Evolutionary conservation across 2,113 vertebrate species (phyloP).

Genomic region (Elanoides forficatus): DNA sequence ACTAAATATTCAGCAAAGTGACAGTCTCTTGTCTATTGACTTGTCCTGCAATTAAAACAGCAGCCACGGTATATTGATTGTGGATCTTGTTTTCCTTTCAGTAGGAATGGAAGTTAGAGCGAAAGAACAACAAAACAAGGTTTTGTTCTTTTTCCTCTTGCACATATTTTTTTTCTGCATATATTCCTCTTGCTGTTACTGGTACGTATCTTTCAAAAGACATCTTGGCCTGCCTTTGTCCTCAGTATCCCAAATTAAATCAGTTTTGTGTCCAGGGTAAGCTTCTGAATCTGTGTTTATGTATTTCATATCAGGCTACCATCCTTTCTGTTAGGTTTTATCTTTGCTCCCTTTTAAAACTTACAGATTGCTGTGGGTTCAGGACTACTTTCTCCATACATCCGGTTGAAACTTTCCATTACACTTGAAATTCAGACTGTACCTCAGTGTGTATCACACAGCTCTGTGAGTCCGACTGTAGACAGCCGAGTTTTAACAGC

Average conservation of each 20-base stretch:
- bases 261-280: neutral
- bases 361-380: neutral
- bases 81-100: neutral
- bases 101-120: neutral
- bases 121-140: neutral
- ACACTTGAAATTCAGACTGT: neutral
- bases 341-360: neutral
- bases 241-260: neutral
- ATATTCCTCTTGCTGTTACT: neutral
- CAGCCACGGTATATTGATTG: neutral
- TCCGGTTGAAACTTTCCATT: neutral
- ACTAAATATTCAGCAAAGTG: neutral
- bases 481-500: neutral
- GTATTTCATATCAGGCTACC: neutral
- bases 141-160: neutral
- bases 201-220: neutral
- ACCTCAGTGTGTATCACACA: neutral
- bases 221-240: neutral
- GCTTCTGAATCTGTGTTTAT: neutral
- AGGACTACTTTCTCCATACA: neutral
- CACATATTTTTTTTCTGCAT: neutral
- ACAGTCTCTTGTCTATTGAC: neutral
- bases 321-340: neutral
- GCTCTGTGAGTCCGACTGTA: neutral
- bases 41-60: neutral